Conservation (phyloP, 2,113 vertebrate genomes). For the Passerina amoena region DNA sequence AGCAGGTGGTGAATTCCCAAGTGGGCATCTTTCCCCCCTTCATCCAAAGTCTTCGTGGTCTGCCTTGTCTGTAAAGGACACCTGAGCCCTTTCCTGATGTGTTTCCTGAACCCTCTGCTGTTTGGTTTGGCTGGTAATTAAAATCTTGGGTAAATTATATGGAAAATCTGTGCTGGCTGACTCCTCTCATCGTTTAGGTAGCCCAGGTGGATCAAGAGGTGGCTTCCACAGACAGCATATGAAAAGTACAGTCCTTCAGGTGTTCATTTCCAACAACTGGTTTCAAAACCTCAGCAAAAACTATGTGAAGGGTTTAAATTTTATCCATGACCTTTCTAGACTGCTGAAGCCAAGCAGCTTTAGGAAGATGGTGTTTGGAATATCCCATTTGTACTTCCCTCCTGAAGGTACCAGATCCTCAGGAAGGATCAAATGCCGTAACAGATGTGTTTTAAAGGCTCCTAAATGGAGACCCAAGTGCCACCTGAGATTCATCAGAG, state of each 20-base stretch:
- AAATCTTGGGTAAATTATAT: not conserved
- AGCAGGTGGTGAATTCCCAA: constrained; percentile 6
- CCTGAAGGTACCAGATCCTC: not conserved
- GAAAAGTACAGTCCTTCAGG: not conserved
- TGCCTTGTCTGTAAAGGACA: too few relatives aligned
- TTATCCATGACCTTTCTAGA: not conserved
- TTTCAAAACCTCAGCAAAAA: not conserved
- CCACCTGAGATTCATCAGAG: not conserved
- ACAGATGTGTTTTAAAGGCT: not conserved
- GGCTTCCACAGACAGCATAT: not conserved
- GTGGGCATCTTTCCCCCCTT: too few relatives aligned
- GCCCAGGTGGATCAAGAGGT: not conserved
- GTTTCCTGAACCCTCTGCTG: not conserved
- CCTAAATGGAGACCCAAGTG: not conserved
- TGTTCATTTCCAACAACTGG: not conserved
- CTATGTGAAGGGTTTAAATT: not conserved
- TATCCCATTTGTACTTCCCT: not conserved
- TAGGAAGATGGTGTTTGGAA: not conserved
- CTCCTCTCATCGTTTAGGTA: not conserved
- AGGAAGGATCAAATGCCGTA: not conserved
- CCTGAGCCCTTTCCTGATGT: too few relatives aligned
- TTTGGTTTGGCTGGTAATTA: not conserved
- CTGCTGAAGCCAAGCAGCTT: not conserved
- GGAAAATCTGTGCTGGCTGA: not conserved
- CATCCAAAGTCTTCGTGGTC: too few relatives aligned